Evolutionary conservation across 2,113 vertebrate species (phyloP).

Genomic region (Motacilla tschutschensis): DNA sequence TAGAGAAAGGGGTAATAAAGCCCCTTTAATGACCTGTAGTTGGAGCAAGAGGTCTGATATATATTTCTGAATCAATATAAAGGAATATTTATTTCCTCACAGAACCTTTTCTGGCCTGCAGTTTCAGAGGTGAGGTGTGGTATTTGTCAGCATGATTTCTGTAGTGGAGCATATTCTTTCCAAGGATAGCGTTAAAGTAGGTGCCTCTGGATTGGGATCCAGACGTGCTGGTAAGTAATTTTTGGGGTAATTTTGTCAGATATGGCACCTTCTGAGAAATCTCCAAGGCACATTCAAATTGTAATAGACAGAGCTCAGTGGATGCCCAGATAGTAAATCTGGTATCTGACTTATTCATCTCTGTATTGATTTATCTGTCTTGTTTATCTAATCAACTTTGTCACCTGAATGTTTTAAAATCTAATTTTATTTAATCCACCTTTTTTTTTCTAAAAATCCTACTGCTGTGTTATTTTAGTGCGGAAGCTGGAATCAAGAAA

Average conservation of each 20-base stretch:
- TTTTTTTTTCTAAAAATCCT: background rate
- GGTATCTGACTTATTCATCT: background rate
- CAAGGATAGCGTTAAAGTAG: background rate
- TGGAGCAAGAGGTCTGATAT: background rate
- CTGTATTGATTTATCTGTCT: background rate
- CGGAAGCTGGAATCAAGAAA: background rate
- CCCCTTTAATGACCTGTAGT: background rate
- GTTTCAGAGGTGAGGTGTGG: background rate
- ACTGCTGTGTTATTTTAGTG: background rate
- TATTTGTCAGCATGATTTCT: background rate
- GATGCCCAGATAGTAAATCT: background rate
- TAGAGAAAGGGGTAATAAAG: background rate
- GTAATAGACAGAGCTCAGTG: background rate
- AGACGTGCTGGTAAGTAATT: background rate
- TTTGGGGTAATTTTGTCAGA: background rate
- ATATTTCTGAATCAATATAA: background rate
- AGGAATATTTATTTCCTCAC: background rate
- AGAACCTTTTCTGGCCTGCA: background rate
- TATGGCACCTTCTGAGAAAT: background rate
- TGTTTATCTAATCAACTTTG: slow-evolving; percentile 12
- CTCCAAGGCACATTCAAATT: background rate
- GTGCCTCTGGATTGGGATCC: background rate
- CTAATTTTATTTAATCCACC: background rate
- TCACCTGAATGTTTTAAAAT: slow-evolving; percentile 4
- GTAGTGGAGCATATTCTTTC: background rate